Evolutionary conservation across 2,888 invertebrate species (phyloP).

Genomic region (Clanis bilineata): DNA sequence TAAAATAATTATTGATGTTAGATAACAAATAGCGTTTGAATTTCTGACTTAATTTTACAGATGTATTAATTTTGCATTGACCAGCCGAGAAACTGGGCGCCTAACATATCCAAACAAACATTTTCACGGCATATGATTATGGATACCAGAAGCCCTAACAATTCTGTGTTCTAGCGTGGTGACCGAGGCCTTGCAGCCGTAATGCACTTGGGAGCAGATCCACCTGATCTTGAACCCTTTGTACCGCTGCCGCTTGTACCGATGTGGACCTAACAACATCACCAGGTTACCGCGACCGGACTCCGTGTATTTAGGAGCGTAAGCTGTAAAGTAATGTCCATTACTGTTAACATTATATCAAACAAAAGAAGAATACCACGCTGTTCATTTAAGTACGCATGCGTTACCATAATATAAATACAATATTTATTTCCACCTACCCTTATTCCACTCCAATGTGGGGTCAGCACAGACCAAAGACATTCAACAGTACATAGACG

Average conservation of each 20-base stretch:
- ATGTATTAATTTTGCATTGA: too few species aligned
- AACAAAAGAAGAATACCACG: not conserved
- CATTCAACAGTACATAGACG: too few species aligned
- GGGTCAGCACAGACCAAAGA: too few species aligned
- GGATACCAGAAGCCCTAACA: slow-evolving; percentile 17
- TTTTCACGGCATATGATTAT: slow-evolving; percentile 19
- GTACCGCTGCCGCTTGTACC: slow-evolving; percentile 21
- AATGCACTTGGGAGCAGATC: slow-evolving; percentile 24
- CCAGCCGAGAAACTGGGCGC: too few species aligned
- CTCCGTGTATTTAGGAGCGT: slow-evolving; percentile 11
- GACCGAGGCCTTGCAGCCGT: slow-evolving; percentile 24
- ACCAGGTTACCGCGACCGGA: slow-evolving; percentile 26
- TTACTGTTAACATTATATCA: not conserved
- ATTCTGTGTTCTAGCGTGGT: slow-evolving; percentile 24
- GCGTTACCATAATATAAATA: not conserved
- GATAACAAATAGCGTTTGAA: too few species aligned
- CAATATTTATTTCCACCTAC: too few species aligned
- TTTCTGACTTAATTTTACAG: too few species aligned
- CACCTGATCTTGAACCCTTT: slow-evolving; percentile 24
- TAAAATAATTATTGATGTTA: too few species aligned
- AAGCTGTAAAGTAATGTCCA: not conserved
- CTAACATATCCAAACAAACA: too few species aligned
- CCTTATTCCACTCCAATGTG: too few species aligned
- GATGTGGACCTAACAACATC: slow-evolving; percentile 21
- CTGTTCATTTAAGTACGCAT: not conserved